Evolutionary conservation across 2,113 vertebrate species (phyloP).

Genomic region (Nycticebus coucang): DNA sequence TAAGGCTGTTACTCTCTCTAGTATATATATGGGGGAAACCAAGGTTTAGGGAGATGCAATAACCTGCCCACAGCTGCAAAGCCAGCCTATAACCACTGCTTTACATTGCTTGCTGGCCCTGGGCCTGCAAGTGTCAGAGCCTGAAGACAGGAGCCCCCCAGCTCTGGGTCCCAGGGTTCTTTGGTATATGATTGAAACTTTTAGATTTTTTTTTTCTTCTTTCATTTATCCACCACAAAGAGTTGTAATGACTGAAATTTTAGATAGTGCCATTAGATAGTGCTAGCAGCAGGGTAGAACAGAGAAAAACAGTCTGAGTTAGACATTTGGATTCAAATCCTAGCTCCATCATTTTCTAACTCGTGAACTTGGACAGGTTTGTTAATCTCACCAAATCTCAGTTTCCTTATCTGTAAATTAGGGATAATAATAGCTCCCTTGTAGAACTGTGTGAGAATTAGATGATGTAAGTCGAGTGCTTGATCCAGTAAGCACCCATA

Average conservation of each 20-base stretch:
- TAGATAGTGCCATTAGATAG: not conserved
- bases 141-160: not conserved
- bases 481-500: not conserved
- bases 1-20: not conserved
- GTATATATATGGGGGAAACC: not conserved
- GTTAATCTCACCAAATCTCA: slow-evolving; percentile 41
- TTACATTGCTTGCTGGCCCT: not conserved
- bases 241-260: not conserved
- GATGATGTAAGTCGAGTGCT: not conserved
- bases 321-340: slow-evolving; percentile 10
- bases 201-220: too few species aligned
- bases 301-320: not conserved
- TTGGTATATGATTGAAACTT: not conserved
- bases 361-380: slow-evolving; percentile 37
- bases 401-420: slow-evolving; percentile 40
- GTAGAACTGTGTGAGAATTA: not conserved
- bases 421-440: not conserved
- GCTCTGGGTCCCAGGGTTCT: not conserved
- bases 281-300: not conserved
- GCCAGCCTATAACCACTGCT: not conserved
- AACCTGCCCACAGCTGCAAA: not conserved
- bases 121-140: not conserved
- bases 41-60: not conserved
- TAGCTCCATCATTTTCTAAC: not conserved
- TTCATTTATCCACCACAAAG: too few species aligned